Percentiles rank a stretch among this genome's conserved stretches.
Evolutionary conservation across 2,113 vertebrate species (phyloP).

Genomic region (Alectura lathami): DNA sequence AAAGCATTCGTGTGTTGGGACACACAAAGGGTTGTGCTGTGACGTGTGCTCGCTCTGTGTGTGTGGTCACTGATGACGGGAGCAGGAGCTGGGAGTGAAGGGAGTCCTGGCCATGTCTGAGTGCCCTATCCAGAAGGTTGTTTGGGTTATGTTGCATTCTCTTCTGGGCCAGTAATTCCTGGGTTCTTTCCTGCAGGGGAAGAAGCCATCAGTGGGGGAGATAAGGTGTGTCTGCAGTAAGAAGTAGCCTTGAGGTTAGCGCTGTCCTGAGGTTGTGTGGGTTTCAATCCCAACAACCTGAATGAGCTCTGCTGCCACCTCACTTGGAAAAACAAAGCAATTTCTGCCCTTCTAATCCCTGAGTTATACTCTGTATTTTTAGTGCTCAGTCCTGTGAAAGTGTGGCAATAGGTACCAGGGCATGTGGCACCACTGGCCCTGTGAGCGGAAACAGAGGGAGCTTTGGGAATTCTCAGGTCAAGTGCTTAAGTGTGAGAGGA

Average conservation of each 20-base stretch:
- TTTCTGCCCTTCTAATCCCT: not conserved
- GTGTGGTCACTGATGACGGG: not conserved
- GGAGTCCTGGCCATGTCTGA: not conserved
- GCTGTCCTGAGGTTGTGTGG: not conserved
- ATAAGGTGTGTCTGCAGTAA: not conserved
- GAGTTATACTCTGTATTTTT: not conserved
- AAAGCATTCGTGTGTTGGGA: not conserved
- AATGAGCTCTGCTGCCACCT: not conserved
- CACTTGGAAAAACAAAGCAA: not conserved
- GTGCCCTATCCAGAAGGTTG: not conserved
- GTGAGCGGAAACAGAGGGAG: accelerated
- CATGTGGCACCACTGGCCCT: accelerated
- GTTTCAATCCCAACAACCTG: not conserved
- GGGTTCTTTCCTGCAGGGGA: not conserved
- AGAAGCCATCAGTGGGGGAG: not conserved
- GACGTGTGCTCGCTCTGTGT: not conserved
- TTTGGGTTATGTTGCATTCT: not conserved
- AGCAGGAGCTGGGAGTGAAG: not conserved
- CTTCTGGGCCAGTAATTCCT: not conserved
- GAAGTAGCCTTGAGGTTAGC: not conserved
- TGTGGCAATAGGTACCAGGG: not conserved
- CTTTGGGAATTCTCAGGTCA: not conserved
- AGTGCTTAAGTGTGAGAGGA: not conserved
- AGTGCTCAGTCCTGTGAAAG: not conserved
- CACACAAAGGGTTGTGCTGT: not conserved